Percentiles rank a stretch among this genome's conserved stretches.
phyloP scores from a whole-genome alignment of 2,113 vertebrate genomes.

The Arenaria interpres region DNA sequence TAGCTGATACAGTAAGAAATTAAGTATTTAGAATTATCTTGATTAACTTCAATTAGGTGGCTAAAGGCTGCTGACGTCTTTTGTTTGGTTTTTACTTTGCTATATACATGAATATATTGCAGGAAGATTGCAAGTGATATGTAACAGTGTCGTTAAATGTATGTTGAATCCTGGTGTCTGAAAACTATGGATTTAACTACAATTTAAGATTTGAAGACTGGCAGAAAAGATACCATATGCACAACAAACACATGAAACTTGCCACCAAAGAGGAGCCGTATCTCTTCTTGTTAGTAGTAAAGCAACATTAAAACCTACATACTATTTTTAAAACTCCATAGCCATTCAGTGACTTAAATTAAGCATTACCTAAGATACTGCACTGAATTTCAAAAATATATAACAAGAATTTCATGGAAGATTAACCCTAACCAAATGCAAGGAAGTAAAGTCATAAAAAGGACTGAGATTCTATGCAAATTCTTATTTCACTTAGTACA shows the following conservation, averaged over 20 bases:
- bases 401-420: background rate
- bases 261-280: background rate
- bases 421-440: background rate
- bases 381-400: background rate
- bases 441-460: background rate
- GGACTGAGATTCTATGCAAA: background rate
- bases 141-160: accelerated
- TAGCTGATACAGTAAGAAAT: background rate
- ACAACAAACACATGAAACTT: background rate
- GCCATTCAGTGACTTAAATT: background rate
- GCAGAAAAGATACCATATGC: background rate
- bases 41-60: background rate
- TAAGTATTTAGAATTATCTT: background rate
- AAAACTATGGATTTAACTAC: background rate
- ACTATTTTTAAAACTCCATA: background rate
- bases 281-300: background rate
- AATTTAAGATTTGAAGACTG: background rate
- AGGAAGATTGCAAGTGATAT: background rate
- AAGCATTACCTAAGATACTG: background rate
- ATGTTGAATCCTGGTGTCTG: background rate
- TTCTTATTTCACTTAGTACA: background rate
- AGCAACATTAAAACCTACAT: background rate
- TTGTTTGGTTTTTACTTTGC: background rate
- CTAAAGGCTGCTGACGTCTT: background rate
- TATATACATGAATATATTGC: background rate